phyloP scores from a whole-genome alignment of 1,140 invertebrate species.

The Subanguina moxae region DNA sequence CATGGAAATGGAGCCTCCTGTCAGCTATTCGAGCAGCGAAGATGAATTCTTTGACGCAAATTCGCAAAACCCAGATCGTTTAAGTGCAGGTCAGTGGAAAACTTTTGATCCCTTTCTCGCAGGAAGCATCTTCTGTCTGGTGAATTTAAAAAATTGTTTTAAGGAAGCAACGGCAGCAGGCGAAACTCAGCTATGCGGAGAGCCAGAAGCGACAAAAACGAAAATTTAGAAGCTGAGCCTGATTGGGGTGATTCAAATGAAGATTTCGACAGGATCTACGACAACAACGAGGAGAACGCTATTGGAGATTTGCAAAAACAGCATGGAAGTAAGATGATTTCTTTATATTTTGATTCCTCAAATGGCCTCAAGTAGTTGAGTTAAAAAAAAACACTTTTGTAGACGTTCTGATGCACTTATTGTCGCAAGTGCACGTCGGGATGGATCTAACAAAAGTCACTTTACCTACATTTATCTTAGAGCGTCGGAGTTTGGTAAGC shows the following conservation, averaged over 20 bases:
- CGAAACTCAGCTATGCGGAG: not conserved
- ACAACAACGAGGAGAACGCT: constrained; percentile 47
- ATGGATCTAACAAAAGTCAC: constrained; percentile 66
- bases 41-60: constrained; percentile 53
- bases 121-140: too few species aligned
- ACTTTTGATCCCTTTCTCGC: too few species aligned
- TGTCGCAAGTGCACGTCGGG: constrained; percentile 63
- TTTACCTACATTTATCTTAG: constrained; percentile 65
- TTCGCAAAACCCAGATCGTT: constrained; percentile 13
- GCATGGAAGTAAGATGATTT: constrained; percentile 60
- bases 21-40: constrained; percentile 52
- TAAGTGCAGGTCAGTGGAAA: not conserved
- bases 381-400: too few species aligned
- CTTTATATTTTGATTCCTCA: too few species aligned
- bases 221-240: constrained; percentile 10
- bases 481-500: constrained; percentile 64
- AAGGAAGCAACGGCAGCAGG: constrained; percentile 14
- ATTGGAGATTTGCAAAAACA: constrained; percentile 60
- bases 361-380: too few species aligned
- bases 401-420: constrained; percentile 63
- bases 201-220: constrained; percentile 14
- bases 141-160: too few species aligned
- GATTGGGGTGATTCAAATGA: constrained; percentile 32
- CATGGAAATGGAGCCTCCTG: constrained; percentile 21
- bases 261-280: constrained; percentile 47